Conservation (phyloP, 2,888 invertebrate genomes). For the Yponomeuta sedellus region DNA sequence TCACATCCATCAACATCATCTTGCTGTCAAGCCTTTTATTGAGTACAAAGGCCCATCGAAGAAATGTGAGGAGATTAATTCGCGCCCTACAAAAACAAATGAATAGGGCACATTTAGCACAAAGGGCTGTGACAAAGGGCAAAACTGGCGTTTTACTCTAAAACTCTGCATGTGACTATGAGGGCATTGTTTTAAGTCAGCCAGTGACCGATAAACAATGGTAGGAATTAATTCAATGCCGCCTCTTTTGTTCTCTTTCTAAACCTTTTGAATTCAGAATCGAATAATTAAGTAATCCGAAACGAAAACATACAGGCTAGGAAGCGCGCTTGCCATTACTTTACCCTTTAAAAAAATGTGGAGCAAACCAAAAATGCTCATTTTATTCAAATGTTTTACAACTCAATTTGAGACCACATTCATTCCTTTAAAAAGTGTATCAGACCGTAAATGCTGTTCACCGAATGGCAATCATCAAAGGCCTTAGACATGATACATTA, state of each 20-base stretch:
- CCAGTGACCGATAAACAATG: slow-evolving; percentile 61
- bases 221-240: slow-evolving; percentile 54
- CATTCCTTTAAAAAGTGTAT: slow-evolving; percentile 59
- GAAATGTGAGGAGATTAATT: slow-evolving; percentile 73
- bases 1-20: slow-evolving; percentile 48
- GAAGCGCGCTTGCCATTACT: slow-evolving; percentile 26
- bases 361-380: not conserved
- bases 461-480: slow-evolving; percentile 64
- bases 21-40: slow-evolving; percentile 62
- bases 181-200: slow-evolving; percentile 57
- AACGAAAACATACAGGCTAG: slow-evolving; percentile 21
- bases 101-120: slow-evolving; percentile 40
- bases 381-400: too few relatives aligned
- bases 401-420: not conserved
- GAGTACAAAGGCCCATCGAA: slow-evolving; percentile 60
- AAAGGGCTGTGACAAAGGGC: slow-evolving; percentile 63
- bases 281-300: not conserved
- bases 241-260: slow-evolving; percentile 43
- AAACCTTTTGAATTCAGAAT: not conserved
- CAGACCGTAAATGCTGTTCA: slow-evolving; percentile 68
- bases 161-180: slow-evolving; percentile 73
- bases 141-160: slow-evolving; percentile 50
- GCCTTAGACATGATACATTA: slow-evolving; percentile 62
- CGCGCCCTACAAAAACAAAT: slow-evolving; percentile 62
- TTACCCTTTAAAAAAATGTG: not conserved